A percentile compares a stretch with the other conserved stretches of the same genome.
These are phyloP conservation scores for Sphenodon punctatus DNA, from an alignment of 2,797 vertebrate genomes.

Conservation along the genomic window DNA sequence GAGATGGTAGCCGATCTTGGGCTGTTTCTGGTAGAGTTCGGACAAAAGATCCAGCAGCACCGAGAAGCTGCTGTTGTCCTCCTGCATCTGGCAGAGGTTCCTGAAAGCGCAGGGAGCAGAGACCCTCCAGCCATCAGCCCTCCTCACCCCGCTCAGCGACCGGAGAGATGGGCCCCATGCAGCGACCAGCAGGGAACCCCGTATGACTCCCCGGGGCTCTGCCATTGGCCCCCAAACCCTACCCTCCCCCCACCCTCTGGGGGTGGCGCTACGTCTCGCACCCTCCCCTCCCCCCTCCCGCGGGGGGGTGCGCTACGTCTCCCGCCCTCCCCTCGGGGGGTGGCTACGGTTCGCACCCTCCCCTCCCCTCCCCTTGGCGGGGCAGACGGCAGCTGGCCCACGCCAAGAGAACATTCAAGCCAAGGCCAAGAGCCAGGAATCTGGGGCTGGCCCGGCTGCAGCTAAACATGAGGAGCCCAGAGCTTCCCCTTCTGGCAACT, in stretches of 20 bases:
- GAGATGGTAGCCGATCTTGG: conserved; percentile 96
- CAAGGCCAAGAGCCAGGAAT: neutral
- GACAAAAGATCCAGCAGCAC: conserved; percentile 92
- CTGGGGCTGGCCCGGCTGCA: neutral
- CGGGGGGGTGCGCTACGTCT: too few relatives aligned
- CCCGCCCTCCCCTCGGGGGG: too few relatives aligned
- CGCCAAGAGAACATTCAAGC: too few relatives aligned
- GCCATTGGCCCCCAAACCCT: too few relatives aligned
- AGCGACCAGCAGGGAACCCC: neutral
- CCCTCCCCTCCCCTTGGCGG: too few relatives aligned
- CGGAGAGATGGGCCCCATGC: accelerated
- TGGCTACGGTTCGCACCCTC: too few relatives aligned
- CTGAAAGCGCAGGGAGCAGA: conserved; percentile 46
- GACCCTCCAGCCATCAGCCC: neutral
- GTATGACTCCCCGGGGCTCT: accelerated
- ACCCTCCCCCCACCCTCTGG: too few relatives aligned
- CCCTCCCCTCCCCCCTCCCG: too few relatives aligned
- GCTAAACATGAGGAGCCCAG: too few relatives aligned
- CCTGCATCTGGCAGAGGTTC: conserved; percentile 97
- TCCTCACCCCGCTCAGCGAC: accelerated
- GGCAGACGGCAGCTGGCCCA: too few relatives aligned
- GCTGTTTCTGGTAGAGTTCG: conserved; percentile 96
- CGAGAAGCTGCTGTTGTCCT: conserved; percentile 94
- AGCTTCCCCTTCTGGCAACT: too few relatives aligned
- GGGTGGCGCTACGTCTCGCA: too few relatives aligned